These are phyloP conservation scores for Tethya wilhelma DNA, from an alignment of 37 sponge, comb jelly and placozoan genomes.

Conservation along the genomic window DNA sequence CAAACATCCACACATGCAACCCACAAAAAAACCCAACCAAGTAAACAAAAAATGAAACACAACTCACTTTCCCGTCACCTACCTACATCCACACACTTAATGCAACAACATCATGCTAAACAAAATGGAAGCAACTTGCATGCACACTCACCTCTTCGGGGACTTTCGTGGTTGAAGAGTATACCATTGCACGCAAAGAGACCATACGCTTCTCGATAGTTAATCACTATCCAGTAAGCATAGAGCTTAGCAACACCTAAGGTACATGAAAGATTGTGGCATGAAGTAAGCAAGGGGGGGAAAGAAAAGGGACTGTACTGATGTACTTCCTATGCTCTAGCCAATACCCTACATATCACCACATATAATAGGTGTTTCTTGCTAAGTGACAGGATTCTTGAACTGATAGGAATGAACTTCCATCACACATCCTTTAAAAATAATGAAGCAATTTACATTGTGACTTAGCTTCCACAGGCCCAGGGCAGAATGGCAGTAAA, in stretches of 20 bases:
- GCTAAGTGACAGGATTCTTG: neutral
- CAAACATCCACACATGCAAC: too few species aligned
- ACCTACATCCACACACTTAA: neutral
- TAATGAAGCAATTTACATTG: too few species aligned
- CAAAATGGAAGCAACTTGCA: neutral
- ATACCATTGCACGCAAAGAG: constrained; percentile 89
- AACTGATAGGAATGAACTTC: too few species aligned
- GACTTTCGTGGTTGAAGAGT: constrained; percentile 94
- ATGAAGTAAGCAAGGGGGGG: constrained; percentile 6
- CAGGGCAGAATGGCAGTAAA: too few species aligned
- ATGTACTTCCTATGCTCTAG: neutral
- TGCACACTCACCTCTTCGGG: constrained; percentile 91
- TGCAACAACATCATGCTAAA: neutral
- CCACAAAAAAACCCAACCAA: neutral
- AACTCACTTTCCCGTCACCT: neutral
- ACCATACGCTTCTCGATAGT: constrained; percentile 92
- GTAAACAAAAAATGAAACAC: neutral
- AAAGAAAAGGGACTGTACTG: neutral
- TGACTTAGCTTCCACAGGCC: too few species aligned
- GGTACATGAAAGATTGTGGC: too few species aligned
- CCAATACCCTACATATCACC: too few species aligned
- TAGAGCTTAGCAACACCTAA: constrained; percentile 92
- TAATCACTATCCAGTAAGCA: constrained; percentile 90
- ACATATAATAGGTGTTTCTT: neutral
- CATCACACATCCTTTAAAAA: too few species aligned